phyloP scores from a whole-genome alignment of 2,797 vertebrate genomes.

The Dendrocincla tyrannina region DNA sequence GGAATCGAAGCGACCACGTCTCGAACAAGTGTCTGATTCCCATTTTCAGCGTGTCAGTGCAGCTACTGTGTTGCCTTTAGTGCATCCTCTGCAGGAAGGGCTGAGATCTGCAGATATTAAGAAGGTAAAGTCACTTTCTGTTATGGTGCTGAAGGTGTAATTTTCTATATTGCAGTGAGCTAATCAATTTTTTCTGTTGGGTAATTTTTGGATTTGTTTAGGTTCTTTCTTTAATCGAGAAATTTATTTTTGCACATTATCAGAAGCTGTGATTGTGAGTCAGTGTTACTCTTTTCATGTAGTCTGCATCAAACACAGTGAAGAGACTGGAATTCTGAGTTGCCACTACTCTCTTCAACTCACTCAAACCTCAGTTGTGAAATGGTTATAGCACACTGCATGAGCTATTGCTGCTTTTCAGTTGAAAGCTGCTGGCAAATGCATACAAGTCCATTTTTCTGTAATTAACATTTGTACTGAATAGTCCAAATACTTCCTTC shows the following conservation, averaged over 20 bases:
- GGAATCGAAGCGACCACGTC: constrained; percentile 91
- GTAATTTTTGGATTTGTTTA: neutral
- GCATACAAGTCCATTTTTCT: neutral
- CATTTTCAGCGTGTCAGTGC: constrained; percentile 87
- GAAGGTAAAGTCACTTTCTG: constrained; percentile 81
- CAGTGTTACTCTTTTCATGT: neutral
- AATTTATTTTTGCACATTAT: neutral
- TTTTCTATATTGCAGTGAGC: neutral
- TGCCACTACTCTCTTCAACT: neutral
- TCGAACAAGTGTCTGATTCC: constrained; percentile 88
- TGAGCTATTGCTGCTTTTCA: neutral
- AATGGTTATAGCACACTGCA: neutral
- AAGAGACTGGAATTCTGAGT: neutral
- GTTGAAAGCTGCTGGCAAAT: neutral
- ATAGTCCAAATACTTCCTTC: neutral
- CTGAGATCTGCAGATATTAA: constrained; percentile 88
- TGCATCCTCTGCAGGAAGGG: constrained; percentile 87
- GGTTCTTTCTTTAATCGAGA: neutral
- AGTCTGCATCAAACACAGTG: neutral
- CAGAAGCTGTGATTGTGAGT: neutral
- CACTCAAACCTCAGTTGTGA: neutral
- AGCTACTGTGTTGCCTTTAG: constrained; percentile 83
- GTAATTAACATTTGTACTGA: neutral
- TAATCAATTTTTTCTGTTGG: rapidly evolving
- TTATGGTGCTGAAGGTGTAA: neutral